These are phyloP conservation scores for Dasypogon diadema DNA, from an alignment of 2,888 invertebrate genomes.

Conservation along the genomic window DNA sequence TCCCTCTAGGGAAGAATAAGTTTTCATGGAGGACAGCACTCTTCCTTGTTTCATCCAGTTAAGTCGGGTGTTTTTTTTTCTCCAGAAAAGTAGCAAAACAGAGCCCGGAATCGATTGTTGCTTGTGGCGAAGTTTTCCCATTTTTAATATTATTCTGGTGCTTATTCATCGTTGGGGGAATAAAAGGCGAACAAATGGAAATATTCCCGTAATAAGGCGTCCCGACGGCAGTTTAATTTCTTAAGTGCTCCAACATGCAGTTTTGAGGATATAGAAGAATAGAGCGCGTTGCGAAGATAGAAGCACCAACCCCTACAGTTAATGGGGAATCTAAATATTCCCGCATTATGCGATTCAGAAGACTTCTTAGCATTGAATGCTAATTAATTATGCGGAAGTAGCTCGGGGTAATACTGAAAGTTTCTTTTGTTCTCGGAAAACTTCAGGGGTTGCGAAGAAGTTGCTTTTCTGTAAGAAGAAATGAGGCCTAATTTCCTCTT, in stretches of 20 bases:
- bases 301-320: not conserved
- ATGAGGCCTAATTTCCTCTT: too few relatives aligned
- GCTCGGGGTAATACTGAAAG: too few relatives aligned
- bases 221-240: slow-evolving; percentile 17
- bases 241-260: slow-evolving; percentile 16
- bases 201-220: not conserved
- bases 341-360: not conserved
- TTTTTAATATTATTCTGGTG: slow-evolving; percentile 33
- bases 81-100: not conserved
- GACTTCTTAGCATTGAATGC: not conserved
- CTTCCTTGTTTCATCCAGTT: slow-evolving; percentile 11
- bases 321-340: slow-evolving; percentile 6
- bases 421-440: too few relatives aligned
- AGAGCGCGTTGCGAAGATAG: not conserved
- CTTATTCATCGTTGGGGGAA: slow-evolving; percentile 14
- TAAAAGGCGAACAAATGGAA: not conserved
- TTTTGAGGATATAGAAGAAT: not conserved
- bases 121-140: slow-evolving; percentile 33
- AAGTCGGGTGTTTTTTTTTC: slow-evolving; percentile 8
- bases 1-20: slow-evolving; percentile 40
- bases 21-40: slow-evolving; percentile 39
- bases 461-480: too few relatives aligned
- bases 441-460: too few relatives aligned
- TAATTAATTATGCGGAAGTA: not conserved
- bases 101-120: slow-evolving; percentile 18